phyloP scores from a whole-genome alignment of 2,113 vertebrate genomes.

The Ploceus nigricollis region DNA sequence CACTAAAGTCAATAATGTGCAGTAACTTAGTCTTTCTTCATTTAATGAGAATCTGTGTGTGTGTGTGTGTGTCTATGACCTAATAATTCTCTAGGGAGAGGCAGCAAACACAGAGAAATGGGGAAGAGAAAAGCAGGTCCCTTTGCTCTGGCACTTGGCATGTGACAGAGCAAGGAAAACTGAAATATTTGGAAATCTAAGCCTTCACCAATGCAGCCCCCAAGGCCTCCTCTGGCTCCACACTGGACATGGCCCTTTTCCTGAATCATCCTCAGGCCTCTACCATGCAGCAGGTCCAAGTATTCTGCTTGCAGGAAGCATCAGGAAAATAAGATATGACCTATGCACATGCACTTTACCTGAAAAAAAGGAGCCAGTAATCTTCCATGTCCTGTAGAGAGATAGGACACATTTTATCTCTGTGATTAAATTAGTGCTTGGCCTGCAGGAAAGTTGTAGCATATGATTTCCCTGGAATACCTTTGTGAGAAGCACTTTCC shows the following conservation, averaged over 20 bases:
- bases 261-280: background rate
- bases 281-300: background rate
- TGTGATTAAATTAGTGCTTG: background rate
- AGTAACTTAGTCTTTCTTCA: background rate
- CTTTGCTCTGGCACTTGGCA: background rate
- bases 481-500: background rate
- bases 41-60: background rate
- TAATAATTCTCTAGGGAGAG: background rate
- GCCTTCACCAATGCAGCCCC: background rate
- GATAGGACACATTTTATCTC: background rate
- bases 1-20: background rate
- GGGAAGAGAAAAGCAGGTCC: background rate
- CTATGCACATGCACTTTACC: background rate
- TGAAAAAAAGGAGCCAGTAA: background rate
- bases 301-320: background rate
- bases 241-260: background rate
- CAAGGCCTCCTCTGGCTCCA: background rate
- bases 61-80: accelerated
- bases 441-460: background rate
- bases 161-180: background rate
- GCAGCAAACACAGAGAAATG: background rate
- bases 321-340: background rate
- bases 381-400: background rate
- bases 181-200: background rate
- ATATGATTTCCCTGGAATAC: background rate